Conservation (phyloP, 2,888 invertebrate species). For the Spodoptera picta region DNA sequence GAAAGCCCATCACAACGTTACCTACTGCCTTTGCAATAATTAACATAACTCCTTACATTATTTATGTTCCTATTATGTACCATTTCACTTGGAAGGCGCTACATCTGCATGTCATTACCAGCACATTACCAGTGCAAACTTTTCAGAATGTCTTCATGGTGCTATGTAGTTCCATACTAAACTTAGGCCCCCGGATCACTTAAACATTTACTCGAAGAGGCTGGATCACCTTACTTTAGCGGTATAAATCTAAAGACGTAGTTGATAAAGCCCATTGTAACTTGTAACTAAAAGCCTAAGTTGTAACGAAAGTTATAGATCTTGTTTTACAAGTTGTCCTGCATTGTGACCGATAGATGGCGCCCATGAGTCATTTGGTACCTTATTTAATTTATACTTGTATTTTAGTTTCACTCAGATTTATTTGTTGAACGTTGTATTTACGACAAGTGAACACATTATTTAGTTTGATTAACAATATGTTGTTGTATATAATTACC, state of each 20-base stretch:
- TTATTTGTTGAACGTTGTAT: constrained; percentile 45
- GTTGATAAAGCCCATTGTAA: constrained; percentile 37
- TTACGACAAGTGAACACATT: constrained; percentile 69
- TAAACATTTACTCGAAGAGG: constrained; percentile 19
- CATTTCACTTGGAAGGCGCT: constrained; percentile 37
- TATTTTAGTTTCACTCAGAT: constrained; percentile 36
- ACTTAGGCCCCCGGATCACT: constrained; percentile 23
- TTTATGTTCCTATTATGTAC: constrained; percentile 58
- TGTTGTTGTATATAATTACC: constrained; percentile 69
- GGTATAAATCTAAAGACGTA: constrained; percentile 42
- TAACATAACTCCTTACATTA: constrained; percentile 45
- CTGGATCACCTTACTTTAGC: constrained; percentile 47
- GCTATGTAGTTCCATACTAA: constrained; percentile 28
- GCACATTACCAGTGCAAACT: constrained; percentile 22
- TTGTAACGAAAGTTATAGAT: constrained; percentile 10
- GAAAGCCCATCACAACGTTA: constrained; percentile 45
- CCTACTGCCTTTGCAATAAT: constrained; percentile 55
- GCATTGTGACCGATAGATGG: constrained; percentile 20
- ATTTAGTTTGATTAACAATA: constrained; percentile 56
- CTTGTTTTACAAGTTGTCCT: constrained; percentile 10
- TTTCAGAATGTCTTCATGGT: constrained; percentile 30
- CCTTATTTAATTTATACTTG: constrained; percentile 40
- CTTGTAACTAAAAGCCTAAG: constrained; percentile 15
- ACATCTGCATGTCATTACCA: constrained; percentile 1
- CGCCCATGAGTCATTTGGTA: constrained; percentile 34